Evolutionary conservation across 64 coral and sea anemone genomes (phyloP).

Genomic region (Orbicella faveolata): DNA sequence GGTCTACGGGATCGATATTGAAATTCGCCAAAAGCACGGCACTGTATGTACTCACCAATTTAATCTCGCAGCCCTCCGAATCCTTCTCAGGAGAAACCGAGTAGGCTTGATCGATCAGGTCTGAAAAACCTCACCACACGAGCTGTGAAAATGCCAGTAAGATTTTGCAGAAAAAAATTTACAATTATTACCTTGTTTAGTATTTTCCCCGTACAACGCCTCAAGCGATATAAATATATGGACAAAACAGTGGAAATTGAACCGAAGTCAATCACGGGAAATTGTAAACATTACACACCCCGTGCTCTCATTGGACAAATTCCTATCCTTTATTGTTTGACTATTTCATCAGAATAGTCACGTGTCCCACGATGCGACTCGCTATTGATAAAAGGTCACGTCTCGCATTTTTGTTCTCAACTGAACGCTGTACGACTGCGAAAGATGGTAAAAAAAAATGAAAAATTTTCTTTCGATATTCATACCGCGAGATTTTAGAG

Average conservation of each 20-base stretch:
- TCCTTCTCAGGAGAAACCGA: background rate
- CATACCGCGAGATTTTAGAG: background rate
- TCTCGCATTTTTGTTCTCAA: background rate
- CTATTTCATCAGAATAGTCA: constrained; percentile 30
- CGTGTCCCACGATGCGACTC: background rate
- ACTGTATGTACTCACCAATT: background rate
- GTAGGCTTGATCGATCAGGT: no score
- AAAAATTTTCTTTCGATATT: background rate
- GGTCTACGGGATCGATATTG: background rate
- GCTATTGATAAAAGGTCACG: background rate
- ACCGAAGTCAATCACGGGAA: background rate
- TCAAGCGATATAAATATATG: background rate
- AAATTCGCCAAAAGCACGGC: background rate
- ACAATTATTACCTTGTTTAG: background rate
- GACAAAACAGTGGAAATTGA: background rate
- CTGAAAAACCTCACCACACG: background rate
- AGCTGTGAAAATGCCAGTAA: background rate
- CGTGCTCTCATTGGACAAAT: background rate
- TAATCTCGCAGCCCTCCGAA: background rate
- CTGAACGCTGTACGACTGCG: background rate
- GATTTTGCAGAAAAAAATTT: background rate
- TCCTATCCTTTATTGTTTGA: background rate
- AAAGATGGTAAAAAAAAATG: background rate
- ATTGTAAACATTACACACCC: constrained; percentile 36
- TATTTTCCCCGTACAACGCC: background rate